phyloP scores from a whole-genome alignment of 2,888 invertebrate genomes.

The Zelleria hepariella region DNA sequence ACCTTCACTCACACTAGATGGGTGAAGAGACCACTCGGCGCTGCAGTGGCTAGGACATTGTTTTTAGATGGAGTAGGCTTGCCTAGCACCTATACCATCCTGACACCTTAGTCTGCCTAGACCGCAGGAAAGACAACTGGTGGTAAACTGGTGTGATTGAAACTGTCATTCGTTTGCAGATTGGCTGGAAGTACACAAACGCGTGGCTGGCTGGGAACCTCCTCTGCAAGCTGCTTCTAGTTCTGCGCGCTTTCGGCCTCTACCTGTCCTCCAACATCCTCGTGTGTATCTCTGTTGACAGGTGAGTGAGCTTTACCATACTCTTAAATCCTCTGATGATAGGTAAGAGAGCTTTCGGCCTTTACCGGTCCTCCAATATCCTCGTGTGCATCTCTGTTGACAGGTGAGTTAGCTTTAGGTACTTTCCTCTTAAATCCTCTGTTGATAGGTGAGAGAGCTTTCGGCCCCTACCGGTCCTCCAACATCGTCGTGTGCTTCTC shows the following conservation, averaged over 20 bases:
- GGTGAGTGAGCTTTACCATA: too few relatives aligned
- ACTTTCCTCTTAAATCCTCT: too few relatives aligned
- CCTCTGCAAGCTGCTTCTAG: slow-evolving; percentile 80
- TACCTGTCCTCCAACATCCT: slow-evolving; percentile 83
- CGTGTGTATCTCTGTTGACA: slow-evolving; percentile 82
- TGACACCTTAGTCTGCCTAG: too few relatives aligned
- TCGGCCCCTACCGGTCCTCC: slow-evolving; percentile 83
- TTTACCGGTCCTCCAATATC: slow-evolving; percentile 82
- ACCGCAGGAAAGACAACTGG: too few relatives aligned
- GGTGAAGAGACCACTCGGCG: too few relatives aligned
- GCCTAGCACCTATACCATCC: too few relatives aligned
- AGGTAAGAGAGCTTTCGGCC: slow-evolving; percentile 81
- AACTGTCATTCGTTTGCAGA: slow-evolving; percentile 54
- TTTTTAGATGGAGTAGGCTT: too few relatives aligned
- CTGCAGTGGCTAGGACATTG: too few relatives aligned
- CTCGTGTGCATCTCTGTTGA: background rate
- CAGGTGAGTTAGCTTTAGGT: background rate
- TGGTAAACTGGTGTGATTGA: too few relatives aligned
- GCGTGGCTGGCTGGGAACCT: slow-evolving; percentile 82
- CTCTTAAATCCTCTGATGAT: too few relatives aligned
- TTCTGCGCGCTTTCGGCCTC: slow-evolving; percentile 81
- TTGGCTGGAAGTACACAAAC: slow-evolving; percentile 81
- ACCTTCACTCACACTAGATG: too few relatives aligned
- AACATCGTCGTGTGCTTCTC: slow-evolving; percentile 84
- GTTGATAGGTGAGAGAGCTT: slow-evolving; percentile 79